Evolutionary conservation across 2,797 vertebrate genomes (phyloP).

Genomic region (Sebastes baramenuke): DNA sequence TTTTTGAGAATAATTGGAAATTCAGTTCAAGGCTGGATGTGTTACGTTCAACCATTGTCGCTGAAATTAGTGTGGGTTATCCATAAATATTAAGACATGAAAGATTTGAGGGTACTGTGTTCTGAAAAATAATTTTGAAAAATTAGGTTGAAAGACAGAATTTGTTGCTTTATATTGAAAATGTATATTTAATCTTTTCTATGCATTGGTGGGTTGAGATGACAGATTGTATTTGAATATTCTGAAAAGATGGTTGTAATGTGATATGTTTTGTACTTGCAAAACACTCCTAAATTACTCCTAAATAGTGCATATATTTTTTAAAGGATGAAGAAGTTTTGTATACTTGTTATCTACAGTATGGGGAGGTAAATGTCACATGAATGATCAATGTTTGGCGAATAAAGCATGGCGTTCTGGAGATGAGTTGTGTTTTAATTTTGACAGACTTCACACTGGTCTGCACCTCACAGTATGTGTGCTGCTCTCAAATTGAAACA

Average conservation of each 20-base stretch:
- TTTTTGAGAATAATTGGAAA: not conserved
- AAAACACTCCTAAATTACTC: too few relatives aligned
- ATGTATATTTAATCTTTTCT: not conserved
- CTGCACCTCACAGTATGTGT: not conserved
- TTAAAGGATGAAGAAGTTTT: not conserved
- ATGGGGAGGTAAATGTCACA: not conserved
- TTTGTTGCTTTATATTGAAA: not conserved
- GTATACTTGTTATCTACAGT: not conserved
- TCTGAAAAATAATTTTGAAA: not conserved
- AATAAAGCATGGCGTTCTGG: not conserved
- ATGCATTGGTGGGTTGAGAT: not conserved
- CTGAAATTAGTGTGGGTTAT: not conserved
- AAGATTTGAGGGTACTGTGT: not conserved
- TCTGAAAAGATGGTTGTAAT: not conserved
- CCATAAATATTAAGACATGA: not conserved
- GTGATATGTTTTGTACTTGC: not conserved
- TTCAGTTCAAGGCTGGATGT: not conserved
- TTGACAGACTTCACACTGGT: not conserved
- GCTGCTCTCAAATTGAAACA: not conserved
- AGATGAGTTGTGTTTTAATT: not conserved
- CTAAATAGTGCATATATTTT: not conserved
- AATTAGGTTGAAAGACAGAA: not conserved
- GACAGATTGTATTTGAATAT: not conserved
- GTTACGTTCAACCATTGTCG: too few relatives aligned
- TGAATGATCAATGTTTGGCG: not conserved